Conservation (phyloP, 2,888 invertebrate genomes). For the Epistrophe eligans region DNA sequence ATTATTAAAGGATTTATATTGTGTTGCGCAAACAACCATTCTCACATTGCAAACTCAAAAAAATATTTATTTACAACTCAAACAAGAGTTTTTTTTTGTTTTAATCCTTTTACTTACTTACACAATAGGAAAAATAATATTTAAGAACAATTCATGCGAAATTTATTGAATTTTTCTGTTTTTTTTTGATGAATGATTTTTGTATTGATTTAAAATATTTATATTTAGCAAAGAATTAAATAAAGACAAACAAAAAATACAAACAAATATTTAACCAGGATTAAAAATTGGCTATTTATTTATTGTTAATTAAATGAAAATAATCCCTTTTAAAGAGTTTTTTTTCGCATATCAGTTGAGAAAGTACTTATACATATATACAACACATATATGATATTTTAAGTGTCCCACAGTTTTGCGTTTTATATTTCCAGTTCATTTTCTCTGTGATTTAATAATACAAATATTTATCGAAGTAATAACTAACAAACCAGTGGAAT, state of each 20-base stretch:
- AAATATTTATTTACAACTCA: neutral
- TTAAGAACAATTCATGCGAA: neutral
- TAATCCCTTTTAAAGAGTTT: neutral
- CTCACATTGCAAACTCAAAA: neutral
- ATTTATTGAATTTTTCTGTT: neutral
- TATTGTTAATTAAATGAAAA: neutral
- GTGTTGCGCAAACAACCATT: too few relatives aligned
- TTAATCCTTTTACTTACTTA: neutral
- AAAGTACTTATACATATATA: too few relatives aligned
- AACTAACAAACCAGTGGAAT: too few relatives aligned
- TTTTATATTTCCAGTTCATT: neutral
- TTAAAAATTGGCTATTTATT: neutral
- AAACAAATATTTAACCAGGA: neutral
- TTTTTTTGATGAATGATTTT: neutral
- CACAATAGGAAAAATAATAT: neutral
- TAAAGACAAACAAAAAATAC: neutral
- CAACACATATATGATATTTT: too few relatives aligned
- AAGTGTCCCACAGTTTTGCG: neutral
- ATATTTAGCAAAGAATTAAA: neutral
- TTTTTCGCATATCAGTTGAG: neutral
- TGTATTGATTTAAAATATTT: neutral
- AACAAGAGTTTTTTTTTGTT: neutral
- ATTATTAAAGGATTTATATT: too few relatives aligned
- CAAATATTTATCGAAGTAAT: too few relatives aligned
- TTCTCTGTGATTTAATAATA: too few relatives aligned